Conservation (phyloP, 2,888 invertebrate genomes). For the Limnephilus auricula region DNA sequence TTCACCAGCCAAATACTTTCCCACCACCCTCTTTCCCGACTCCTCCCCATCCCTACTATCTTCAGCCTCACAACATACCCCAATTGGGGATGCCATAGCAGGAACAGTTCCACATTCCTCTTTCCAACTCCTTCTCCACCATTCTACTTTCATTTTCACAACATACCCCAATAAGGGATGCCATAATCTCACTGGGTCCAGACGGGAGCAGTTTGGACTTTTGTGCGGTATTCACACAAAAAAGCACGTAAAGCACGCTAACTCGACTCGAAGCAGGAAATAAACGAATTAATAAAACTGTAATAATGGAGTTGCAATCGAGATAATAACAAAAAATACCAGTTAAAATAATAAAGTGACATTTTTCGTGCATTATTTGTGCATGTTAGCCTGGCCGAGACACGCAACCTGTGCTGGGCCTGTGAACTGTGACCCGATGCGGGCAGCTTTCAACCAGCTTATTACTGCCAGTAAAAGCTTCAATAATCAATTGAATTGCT, state of each 20-base stretch:
- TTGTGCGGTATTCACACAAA: too few relatives aligned
- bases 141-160: too few relatives aligned
- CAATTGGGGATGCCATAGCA: too few relatives aligned
- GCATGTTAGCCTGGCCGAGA: not conserved
- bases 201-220: too few relatives aligned
- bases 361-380: not conserved
- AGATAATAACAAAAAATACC: conserved; percentile 5
- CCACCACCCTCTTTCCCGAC: too few relatives aligned
- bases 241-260: not conserved
- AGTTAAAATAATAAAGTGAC: conserved; percentile 4
- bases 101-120: too few relatives aligned
- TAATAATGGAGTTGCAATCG: conserved; percentile 2
- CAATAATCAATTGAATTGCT: not conserved
- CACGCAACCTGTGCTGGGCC: not conserved
- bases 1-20: too few relatives aligned
- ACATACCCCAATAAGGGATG: too few relatives aligned
- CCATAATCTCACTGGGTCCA: too few relatives aligned
- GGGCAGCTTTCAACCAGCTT: not conserved
- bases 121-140: too few relatives aligned
- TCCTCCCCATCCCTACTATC: too few relatives aligned
- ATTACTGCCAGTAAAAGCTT: not conserved
- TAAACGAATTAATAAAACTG: not conserved
- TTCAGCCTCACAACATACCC: too few relatives aligned
- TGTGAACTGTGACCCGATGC: not conserved
- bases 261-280: conserved; percentile 7